A percentile compares a stretch with the other conserved stretches of the same genome.
phyloP scores from a whole-genome alignment of 2,113 vertebrate genomes.

The Corythornis madagascariensis region DNA sequence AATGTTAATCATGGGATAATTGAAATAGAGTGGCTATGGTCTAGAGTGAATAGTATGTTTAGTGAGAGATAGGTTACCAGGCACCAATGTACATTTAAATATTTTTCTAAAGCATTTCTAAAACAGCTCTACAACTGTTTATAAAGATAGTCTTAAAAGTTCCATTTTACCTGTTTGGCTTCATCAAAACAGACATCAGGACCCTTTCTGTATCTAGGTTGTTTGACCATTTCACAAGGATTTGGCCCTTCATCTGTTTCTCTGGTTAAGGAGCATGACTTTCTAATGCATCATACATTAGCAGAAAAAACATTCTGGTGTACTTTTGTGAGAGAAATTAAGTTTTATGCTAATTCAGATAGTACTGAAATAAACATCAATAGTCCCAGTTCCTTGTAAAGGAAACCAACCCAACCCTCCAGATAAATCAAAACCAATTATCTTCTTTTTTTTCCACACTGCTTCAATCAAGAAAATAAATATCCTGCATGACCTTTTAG shows the following conservation, averaged over 20 bases:
- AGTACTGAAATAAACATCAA: background rate
- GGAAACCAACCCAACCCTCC: background rate
- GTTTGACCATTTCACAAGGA: conserved; percentile 92
- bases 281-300: background rate
- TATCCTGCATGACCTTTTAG: background rate
- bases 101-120: background rate
- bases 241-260: conserved; percentile 91
- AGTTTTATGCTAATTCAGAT: background rate
- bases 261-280: conserved; percentile 74
- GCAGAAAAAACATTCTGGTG: background rate
- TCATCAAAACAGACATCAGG: conserved; percentile 96
- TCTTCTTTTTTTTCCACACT: background rate
- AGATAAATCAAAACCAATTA: background rate
- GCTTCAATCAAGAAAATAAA: background rate
- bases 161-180: conserved; percentile 85
- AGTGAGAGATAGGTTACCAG: conserved; percentile 34
- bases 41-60: conserved; percentile 45
- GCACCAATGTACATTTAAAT: background rate
- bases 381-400: background rate
- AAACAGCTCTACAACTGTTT: background rate
- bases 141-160: background rate
- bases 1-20: conserved; percentile 52
- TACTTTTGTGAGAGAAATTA: background rate
- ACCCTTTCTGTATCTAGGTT: conserved; percentile 93
- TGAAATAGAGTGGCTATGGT: conserved; percentile 65